Evolutionary conservation across 1,140 invertebrate species (phyloP), one percentile per base, ranked within the genome.

Genomic region (Rhagoletis pomonella): DNA sequence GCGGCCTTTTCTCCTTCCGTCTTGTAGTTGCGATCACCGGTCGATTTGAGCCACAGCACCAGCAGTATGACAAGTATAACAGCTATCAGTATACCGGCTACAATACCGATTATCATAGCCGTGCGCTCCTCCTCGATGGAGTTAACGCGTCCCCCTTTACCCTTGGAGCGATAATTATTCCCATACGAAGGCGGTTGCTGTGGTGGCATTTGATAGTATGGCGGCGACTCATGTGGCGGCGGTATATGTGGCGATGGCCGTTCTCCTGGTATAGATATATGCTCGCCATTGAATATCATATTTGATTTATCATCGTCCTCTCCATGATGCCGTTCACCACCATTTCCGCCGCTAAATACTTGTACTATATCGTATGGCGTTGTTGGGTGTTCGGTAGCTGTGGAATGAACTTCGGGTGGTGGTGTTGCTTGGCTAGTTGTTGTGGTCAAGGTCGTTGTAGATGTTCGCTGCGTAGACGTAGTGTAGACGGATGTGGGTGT

Each of bases 31-130:
- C 96, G 95, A 91, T 98, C 97, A 17, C 97, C 95, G 69, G 97
- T 95, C 89, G 96, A 97, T 93, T 98, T 97, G 86, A 95, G 93
- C 93, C 97, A 97, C 89, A 98, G 95, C 87, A 99, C 96, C 81
- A 98, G 95, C 58, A 99, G 95, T 29, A 98, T 97, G 86, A 99
- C 96, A 58, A 99, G 95, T 14, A 99, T 96, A 87, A 99, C 96
- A 44, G 97, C 97, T 90, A 99, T 98, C 65, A 99, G 94, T 7
- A 97, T 96, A 42, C 97, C 97, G 1, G 97, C 97, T 87, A 98
- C 97, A 88, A 99, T 98, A 89, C 97, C 97, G 62, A 98, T 97
- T 67, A 98, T 96, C 88, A 98, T 94, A 3, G 95, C 96, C 0
- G 96, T 96, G 89, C 95, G 95, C 89, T 96, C 96, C 7, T 96